A percentile compares a stretch with the other conserved stretches of the same genome.
These are phyloP conservation scores for Automeris io DNA, from an alignment of 2,888 invertebrate species.

Conservation along the genomic window DNA sequence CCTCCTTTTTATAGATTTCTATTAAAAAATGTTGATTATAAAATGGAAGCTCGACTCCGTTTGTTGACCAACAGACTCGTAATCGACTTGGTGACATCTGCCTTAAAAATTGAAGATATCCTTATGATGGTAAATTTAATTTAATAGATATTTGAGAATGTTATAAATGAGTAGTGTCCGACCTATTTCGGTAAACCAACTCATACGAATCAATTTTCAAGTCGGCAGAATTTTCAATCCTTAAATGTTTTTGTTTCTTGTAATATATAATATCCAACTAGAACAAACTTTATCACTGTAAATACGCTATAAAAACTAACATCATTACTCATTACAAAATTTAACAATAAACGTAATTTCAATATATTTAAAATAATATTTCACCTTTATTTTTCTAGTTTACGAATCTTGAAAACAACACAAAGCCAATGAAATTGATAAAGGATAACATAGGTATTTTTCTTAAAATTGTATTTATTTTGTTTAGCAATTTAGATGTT, in stretches of 20 bases:
- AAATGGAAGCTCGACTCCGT: slow-evolving; percentile 47
- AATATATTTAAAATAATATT: too few species aligned
- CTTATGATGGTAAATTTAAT: slow-evolving; percentile 37
- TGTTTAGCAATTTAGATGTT: background rate
- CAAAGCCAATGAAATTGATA: background rate
- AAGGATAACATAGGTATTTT: background rate
- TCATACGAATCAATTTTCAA: too few species aligned
- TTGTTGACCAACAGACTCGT: slow-evolving; percentile 36
- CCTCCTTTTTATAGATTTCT: slow-evolving; percentile 35
- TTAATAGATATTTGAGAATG: background rate
- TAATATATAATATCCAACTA: background rate
- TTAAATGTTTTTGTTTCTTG: background rate
- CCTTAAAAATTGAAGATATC: slow-evolving; percentile 28
- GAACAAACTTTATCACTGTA: background rate
- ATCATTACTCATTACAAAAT: too few species aligned
- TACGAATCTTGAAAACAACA: background rate
- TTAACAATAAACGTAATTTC: too few species aligned
- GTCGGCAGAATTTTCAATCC: background rate
- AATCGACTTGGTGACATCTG: slow-evolving; percentile 41
- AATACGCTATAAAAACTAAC: too few species aligned
- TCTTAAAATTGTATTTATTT: background rate
- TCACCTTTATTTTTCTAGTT: background rate
- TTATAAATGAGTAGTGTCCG: too few species aligned
- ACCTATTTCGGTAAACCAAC: too few species aligned
- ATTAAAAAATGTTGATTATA: slow-evolving; percentile 41